phyloP scores from a whole-genome alignment of 2,797 vertebrate species.

The Crenichthys baileyi region DNA sequence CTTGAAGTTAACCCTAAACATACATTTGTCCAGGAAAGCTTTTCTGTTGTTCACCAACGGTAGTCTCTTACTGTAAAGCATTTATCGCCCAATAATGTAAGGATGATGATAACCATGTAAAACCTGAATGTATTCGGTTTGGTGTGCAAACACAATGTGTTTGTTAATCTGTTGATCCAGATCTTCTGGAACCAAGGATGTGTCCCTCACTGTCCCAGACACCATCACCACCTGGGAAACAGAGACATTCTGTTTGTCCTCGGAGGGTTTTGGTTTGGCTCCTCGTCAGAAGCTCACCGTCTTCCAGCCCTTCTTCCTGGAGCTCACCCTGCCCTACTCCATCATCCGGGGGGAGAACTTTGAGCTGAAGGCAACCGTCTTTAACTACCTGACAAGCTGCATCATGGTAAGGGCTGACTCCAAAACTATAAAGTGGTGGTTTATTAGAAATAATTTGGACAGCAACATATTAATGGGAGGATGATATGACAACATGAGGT shows the following conservation, averaged over 20 bases:
- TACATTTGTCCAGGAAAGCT: too few relatives aligned
- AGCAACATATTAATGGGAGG: too few relatives aligned
- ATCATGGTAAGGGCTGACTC: conserved; percentile 74
- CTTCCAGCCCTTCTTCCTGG: conserved; percentile 87
- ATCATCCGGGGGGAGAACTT: conserved; percentile 84
- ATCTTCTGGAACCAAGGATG: conserved; percentile 55
- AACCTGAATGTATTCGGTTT: background rate
- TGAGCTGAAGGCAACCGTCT: conserved; percentile 79
- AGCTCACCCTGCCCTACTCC: conserved; percentile 82
- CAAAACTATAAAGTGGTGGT: too few relatives aligned
- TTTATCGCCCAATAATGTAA: background rate
- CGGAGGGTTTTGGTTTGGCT: conserved; percentile 80
- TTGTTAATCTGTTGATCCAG: conserved; percentile 52
- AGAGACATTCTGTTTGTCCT: conserved; percentile 78
- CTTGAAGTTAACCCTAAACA: too few relatives aligned
- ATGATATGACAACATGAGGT: too few relatives aligned
- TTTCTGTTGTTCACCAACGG: too few relatives aligned
- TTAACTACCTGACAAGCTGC: conserved; percentile 80
- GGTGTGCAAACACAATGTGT: background rate
- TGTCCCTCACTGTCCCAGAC: conserved; percentile 76
- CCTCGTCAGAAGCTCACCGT: conserved; percentile 69
- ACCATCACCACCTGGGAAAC: conserved; percentile 84
- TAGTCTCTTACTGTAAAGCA: background rate
- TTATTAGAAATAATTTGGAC: too few relatives aligned
- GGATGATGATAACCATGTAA: background rate